Base-by-base conservation (phyloP, 2,888 invertebrate genomes). In the Chamaedrilus cognettii region DNA sequence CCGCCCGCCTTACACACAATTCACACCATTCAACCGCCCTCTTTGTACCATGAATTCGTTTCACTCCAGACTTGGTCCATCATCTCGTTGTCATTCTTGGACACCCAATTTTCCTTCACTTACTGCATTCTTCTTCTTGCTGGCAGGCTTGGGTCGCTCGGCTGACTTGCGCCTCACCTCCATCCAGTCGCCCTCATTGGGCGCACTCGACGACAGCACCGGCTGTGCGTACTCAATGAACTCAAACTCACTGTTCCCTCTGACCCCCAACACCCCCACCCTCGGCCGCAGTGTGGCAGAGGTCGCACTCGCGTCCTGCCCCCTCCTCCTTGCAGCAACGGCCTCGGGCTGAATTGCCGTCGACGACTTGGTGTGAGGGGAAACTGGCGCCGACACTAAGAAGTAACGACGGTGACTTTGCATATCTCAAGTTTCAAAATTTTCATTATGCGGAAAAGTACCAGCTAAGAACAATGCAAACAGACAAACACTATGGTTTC, bases 151-250 rank as follows among this genome's bases (percentile, higher is more conserved):
- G 19, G 23, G 3, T 64, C 64, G 64, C 51, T 69, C 68, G 19
- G 32, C 51, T 4, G 65, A 51, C 30, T 35, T 62, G 26, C 66
- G 59, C 26, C 74, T 78, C 71, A 89, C 89, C 82, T 89, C 87
- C 78, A 85, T 85, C 89, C 89, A 89, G 65, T 84, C 85, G 60
- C 87, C 86, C n/a, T 79, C 76, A 19, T 77, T 80, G 2, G 82
- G 80, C 1, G 79, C 80, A 66, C 82, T 82, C 30, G 81, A 76
- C 3, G 81, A 80, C 34, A 80, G 69, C 4, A 71, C 64, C 2
- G 74, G 71, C 28, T 71, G 30, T 28, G 57, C 59, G 65, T 62
- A 69, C 28, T 68, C 50, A 11, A 26, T 26, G 35, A 59, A 66
- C 49, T 61, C 66, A 31, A 32, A 28, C 7, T 58, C 34, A 19